Conservation (phyloP, 2,797 vertebrate species). For the Sebastolobus altivelis region DNA sequence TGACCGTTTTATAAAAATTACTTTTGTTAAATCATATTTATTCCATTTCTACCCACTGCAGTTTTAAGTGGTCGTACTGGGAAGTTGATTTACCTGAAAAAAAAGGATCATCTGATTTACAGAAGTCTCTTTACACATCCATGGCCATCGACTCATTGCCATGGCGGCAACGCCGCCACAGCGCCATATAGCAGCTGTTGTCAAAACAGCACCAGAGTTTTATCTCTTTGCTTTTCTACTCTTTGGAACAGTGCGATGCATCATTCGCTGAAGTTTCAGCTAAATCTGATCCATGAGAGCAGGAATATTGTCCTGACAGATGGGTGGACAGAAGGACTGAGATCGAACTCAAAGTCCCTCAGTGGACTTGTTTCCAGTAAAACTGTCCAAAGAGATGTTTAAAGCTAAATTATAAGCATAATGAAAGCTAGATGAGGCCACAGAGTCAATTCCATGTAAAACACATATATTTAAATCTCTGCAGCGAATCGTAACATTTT, state of each 20-base stretch:
- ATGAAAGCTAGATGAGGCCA: neutral
- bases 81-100: neutral
- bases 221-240: fast-evolving
- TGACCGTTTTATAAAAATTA: neutral
- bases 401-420: no score
- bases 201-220: no score
- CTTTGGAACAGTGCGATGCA: neutral
- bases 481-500: neutral
- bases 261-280: neutral
- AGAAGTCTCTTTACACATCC: no score
- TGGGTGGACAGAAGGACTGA: neutral
- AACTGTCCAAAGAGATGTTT: neutral
- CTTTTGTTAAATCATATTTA: neutral
- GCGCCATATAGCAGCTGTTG: no score
- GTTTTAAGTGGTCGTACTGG: no score
- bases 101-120: neutral
- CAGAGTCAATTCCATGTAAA: neutral
- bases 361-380: neutral
- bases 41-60: neutral
- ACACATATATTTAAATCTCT: neutral
- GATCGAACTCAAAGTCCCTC: neutral
- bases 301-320: neutral
- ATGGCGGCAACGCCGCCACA: neutral
- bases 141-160: neutral
- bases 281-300: neutral